Evolutionary conservation across 2,113 vertebrate species (phyloP).

Genomic region (Tor tambroides): DNA sequence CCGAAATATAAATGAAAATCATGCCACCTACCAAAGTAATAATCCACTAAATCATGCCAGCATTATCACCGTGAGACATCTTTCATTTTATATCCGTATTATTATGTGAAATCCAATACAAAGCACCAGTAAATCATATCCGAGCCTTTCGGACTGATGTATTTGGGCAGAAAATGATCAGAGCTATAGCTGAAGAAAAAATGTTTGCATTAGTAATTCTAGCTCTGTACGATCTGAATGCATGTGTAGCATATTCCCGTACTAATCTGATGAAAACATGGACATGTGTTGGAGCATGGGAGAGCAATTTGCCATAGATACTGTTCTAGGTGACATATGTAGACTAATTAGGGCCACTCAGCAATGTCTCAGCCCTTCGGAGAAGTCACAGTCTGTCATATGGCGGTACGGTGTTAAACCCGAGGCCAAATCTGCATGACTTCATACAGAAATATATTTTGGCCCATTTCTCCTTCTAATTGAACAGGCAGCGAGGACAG

Average conservation of each 20-base stretch:
- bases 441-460: constrained; percentile 53
- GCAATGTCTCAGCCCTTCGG: constrained; percentile 39
- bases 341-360: constrained; percentile 55
- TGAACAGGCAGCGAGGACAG: constrained; percentile 51
- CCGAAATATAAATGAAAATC: neutral
- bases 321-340: constrained; percentile 48
- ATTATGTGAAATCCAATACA: constrained; percentile 13
- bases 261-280: constrained; percentile 11
- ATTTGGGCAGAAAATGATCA: neutral
- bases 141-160: neutral
- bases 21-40: neutral
- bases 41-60: neutral
- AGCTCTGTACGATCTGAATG: neutral
- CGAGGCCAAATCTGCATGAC: constrained; percentile 50
- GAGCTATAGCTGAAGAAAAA: no score
- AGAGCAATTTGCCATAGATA: constrained; percentile 31
- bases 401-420: constrained; percentile 40
- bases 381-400: constrained; percentile 51
- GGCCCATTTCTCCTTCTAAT: constrained; percentile 46
- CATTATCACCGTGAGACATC: constrained; percentile 28
- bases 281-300: constrained; percentile 21
- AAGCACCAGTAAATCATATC: constrained; percentile 4
- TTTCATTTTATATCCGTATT: no score
- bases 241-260: constrained; percentile 1
- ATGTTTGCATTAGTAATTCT: neutral